Evolutionary conservation across 2,888 invertebrate genomes (phyloP).

Genomic region (Leucophora obtusa): DNA sequence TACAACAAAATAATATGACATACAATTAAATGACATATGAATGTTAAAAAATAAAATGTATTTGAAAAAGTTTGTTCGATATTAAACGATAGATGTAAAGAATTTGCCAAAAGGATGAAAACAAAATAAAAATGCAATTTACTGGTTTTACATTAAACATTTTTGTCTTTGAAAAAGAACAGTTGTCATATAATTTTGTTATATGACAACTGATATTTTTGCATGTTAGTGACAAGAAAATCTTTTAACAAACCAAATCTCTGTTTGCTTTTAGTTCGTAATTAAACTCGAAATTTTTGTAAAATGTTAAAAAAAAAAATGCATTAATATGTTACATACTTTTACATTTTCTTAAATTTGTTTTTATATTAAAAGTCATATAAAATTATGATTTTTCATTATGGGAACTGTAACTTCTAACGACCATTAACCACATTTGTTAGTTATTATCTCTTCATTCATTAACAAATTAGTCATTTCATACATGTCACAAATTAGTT

Average conservation of each 20-base stretch:
- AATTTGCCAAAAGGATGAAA: background rate
- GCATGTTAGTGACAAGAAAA: background rate
- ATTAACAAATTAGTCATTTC: background rate
- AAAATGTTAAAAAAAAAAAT: background rate
- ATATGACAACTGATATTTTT: background rate
- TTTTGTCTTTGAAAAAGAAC: too few species aligned
- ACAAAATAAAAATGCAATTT: background rate
- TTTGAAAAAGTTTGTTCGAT: too few species aligned
- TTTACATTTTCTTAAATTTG: background rate
- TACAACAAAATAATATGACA: background rate
- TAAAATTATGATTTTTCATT: background rate
- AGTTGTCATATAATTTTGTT: too few species aligned
- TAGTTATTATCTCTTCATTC: background rate
- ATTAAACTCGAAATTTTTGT: background rate
- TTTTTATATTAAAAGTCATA: background rate
- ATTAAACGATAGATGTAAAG: background rate
- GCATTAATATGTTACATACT: background rate
- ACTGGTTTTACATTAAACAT: too few species aligned
- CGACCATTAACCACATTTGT: background rate
- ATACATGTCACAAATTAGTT: constrained; percentile 23
- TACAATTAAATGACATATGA: background rate
- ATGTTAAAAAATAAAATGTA: background rate
- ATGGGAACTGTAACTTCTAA: background rate
- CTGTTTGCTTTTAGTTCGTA: too few species aligned
- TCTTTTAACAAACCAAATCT: background rate